A percentile compares a stretch with the other conserved stretches of the same genome.
Conservation (phyloP, 2,113 vertebrate species). For the Poeciliopsis occidentalis region DNA sequence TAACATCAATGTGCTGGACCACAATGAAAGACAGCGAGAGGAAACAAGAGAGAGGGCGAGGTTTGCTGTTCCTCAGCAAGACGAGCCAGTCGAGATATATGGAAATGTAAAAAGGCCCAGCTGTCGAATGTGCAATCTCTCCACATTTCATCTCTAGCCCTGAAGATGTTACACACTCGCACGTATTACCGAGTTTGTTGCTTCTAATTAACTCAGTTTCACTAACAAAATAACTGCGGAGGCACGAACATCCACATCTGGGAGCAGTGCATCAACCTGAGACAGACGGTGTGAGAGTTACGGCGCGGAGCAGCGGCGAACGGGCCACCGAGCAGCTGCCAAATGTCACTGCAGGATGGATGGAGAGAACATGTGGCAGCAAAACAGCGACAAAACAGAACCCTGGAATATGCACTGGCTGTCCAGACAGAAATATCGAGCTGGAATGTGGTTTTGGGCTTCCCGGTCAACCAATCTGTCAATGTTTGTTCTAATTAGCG, state of each 20-base stretch:
- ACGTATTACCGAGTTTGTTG: conserved; percentile 4
- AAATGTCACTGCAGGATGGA: conserved; percentile 2
- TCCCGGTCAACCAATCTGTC: neutral
- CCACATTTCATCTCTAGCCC: conserved; percentile 25
- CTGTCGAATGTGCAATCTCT: conserved; percentile 23
- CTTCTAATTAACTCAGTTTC: conserved; percentile 63
- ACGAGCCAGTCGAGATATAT: conserved; percentile 51
- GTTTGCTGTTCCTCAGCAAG: no score
- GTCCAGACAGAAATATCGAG: neutral
- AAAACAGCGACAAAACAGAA: conserved; percentile 11
- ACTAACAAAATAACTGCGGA: conserved; percentile 45
- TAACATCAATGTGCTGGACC: conserved; percentile 61
- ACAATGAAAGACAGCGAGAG: no score
- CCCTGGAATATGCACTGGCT: conserved; percentile 2
- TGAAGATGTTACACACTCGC: conserved; percentile 37
- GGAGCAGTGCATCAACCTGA: conserved; percentile 38
- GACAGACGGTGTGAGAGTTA: conserved; percentile 42
- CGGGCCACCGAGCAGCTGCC: conserved; percentile 43
- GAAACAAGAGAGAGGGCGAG: no score
- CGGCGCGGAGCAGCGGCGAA: neutral
- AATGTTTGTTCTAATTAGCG: neutral
- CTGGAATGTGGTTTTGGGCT: no score
- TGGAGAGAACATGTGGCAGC: neutral
- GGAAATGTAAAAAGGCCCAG: conserved; percentile 24
- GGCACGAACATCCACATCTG: conserved; percentile 57